Conservation (phyloP, 2,888 invertebrate genomes). For the Chrysodeixis includens region DNA sequence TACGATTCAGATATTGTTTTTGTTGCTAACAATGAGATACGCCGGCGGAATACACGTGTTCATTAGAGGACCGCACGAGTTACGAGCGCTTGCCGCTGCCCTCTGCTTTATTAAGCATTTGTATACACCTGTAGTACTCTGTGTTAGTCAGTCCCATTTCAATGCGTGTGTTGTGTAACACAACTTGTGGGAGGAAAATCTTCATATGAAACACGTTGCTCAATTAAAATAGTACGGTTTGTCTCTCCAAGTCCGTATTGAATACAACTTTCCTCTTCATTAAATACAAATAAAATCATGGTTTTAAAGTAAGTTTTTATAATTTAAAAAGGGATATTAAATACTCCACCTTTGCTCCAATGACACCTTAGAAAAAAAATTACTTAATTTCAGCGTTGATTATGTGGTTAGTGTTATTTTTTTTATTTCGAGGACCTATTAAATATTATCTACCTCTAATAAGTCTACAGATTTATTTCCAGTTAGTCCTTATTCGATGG, state of each 20-base stretch:
- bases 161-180: too few species aligned
- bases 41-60: neutral
- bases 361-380: neutral
- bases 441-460: slow-evolving; percentile 57
- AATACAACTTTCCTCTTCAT: too few species aligned
- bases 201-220: too few species aligned
- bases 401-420: slow-evolving; percentile 18
- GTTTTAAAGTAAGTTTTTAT: neutral
- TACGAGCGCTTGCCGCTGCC: neutral
- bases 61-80: neutral
- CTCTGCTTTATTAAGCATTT: neutral
- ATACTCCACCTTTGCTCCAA: neutral
- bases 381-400: neutral
- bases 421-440: slow-evolving; percentile 50
- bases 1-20: slow-evolving; percentile 29
- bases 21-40: slow-evolving; percentile 9
- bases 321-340: neutral
- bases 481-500: slow-evolving; percentile 51
- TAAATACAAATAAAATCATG: too few species aligned
- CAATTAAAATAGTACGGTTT: too few species aligned
- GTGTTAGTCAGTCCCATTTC: too few species aligned
- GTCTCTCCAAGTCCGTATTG: too few species aligned
- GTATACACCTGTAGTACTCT: too few species aligned
- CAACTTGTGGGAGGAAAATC: too few species aligned
- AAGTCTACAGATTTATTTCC: slow-evolving; percentile 38